Evolutionary conservation across 2,888 invertebrate genomes (phyloP), one percentile per base, ranked within the genome.

Genomic region (Megalurothrips usitatus): DNA sequence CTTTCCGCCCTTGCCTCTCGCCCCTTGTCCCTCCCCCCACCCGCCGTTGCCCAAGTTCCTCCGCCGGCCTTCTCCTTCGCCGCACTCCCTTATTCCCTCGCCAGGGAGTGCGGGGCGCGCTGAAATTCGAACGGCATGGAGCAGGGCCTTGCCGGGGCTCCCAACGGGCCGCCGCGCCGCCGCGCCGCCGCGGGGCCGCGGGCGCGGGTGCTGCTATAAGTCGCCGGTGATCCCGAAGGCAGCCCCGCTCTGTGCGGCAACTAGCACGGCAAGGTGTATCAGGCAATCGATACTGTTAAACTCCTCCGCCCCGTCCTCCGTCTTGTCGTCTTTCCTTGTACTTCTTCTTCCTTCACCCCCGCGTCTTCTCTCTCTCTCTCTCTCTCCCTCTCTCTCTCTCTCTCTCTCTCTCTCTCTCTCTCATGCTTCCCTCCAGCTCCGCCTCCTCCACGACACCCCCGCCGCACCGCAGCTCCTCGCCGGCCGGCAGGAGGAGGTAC

Each of bases 351-450:
- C 23, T 23, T 23, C 68, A 6, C 68, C 23, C 23, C 23, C 68
- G 19, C 68, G 9, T 23, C 23, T 23, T 68, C 68, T 68, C 23
- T 23, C 68, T 68, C 68, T 68, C 23, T 23, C 68, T 23, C 68
- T 68, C 23, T 68, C 23, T n/a, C 68, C 23, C 63, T 63, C 63
- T 63, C 63, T 63, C 19, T 63, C 63, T 68, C 68, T 68, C 23
- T 23, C n/a, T 23, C 68, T 11, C n/a, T 1, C 68, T 52, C n/a
- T n/a, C n/a, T n/a, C n/a, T n/a, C n/a, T n/a, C n/a, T n/a, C n/a
- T n/a, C n/a, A n/a, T n/a, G n/a, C n/a, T n/a, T n/a, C n/a, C n/a
- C n/a, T n/a, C n/a, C n/a, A n/a, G n/a, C n/a, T n/a, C n/a, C n/a
- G n/a, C n/a, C n/a, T n/a, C n/a, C n/a, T n/a, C n/a, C n/a, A n/a